Conservation (phyloP, 2,888 invertebrate species). For the Euplagia quadripunctaria region DNA sequence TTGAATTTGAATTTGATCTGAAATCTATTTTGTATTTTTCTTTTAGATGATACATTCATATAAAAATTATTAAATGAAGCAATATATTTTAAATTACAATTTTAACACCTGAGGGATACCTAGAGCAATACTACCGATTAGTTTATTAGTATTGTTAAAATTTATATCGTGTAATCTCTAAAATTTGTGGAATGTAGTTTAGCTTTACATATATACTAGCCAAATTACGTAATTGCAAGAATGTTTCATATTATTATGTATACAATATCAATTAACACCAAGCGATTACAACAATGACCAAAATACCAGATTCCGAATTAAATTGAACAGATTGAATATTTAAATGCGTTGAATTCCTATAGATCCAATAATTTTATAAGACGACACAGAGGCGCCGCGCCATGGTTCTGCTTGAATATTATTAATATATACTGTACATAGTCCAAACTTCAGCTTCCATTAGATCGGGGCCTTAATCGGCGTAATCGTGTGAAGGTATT, state of each 20-base stretch:
- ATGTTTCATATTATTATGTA: constrained; percentile 29
- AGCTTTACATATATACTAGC: neutral
- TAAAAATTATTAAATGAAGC: too few relatives aligned
- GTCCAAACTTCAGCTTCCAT: constrained; percentile 62
- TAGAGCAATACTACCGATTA: too few relatives aligned
- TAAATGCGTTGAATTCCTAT: constrained; percentile 35
- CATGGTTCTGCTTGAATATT: constrained; percentile 36
- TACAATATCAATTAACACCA: constrained; percentile 7
- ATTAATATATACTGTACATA: constrained; percentile 33
- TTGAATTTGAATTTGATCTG: too few relatives aligned
- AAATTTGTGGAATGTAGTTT: neutral
- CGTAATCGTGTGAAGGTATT: constrained; percentile 81
- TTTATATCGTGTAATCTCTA: neutral
- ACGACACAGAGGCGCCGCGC: constrained; percentile 45
- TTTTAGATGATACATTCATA: neutral
- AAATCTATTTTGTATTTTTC: neutral
- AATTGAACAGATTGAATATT: constrained; percentile 25
- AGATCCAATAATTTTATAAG: constrained; percentile 37
- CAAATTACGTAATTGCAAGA: constrained; percentile 33
- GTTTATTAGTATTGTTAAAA: neutral
- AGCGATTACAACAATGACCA: neutral
- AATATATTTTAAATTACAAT: neutral
- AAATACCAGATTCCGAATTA: constrained; percentile 23
- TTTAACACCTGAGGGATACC: too few relatives aligned
- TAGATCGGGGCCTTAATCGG: constrained; percentile 69